Conservation (phyloP, 2,113 vertebrate genomes). For the Protomyctophum bolini region DNA sequence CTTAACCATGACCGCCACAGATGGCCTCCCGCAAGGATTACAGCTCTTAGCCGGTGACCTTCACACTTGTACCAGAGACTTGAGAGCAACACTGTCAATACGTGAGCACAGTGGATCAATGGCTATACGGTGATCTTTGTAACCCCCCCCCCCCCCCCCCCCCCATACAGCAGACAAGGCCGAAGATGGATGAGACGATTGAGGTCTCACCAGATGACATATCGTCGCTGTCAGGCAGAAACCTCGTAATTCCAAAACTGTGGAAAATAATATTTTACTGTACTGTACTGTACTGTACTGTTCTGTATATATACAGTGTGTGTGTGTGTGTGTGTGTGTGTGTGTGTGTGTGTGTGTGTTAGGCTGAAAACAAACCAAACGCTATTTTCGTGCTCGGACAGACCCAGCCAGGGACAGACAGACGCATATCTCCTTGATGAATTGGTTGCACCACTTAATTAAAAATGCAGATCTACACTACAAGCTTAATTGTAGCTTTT, state of each 20-base stretch:
- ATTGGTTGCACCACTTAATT: too few species aligned
- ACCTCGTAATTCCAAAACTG: background rate
- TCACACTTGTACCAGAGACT: conserved; percentile 49
- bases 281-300: too few species aligned
- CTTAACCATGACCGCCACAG: conserved; percentile 19
- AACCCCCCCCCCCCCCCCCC: background rate
- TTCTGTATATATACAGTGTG: too few species aligned
- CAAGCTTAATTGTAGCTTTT: too few species aligned
- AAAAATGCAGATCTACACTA: too few species aligned
- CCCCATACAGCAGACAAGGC: background rate
- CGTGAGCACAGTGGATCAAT: conserved; percentile 47
- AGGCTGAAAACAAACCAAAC: too few species aligned
- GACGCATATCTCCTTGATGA: too few species aligned
- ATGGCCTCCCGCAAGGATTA: conserved; percentile 29
- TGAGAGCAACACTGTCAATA: conserved; percentile 47
- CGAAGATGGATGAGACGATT: conserved; percentile 18
- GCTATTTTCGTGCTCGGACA: too few species aligned
- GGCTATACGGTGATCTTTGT: conserved; percentile 34
- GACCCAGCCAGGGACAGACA: too few species aligned
- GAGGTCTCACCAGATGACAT: background rate
- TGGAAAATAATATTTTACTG: background rate
- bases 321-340: too few species aligned
- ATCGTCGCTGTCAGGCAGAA: too few species aligned
- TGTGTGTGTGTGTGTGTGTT: too few species aligned
- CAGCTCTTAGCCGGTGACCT: conserved; percentile 58